Percentiles rank a stretch among this genome's conserved stretches.
Conservation (phyloP, 2,797 vertebrate species). For the Lemur catta region DNA sequence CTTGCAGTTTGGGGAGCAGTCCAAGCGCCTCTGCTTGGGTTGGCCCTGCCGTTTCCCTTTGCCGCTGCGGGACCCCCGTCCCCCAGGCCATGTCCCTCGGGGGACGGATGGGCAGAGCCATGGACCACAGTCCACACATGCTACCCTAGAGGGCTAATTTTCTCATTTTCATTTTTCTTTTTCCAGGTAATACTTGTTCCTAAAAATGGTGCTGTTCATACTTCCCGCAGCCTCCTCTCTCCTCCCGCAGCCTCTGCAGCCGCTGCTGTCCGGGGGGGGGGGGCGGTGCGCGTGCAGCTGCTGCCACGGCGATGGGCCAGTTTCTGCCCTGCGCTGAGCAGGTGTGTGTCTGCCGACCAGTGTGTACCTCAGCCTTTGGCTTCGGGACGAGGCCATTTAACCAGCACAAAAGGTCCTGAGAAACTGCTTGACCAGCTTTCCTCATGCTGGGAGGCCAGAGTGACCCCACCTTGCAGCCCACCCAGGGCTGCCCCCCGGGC, state of each 20-base stretch:
- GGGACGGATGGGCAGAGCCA: not conserved
- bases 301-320: rapidly evolving
- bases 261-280: not conserved
- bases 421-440: not conserved
- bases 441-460: not conserved
- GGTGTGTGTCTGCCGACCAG: not conserved
- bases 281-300: rapidly evolving
- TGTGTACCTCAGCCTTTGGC: not conserved
- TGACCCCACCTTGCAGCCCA: not conserved
- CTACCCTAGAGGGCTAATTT: not conserved
- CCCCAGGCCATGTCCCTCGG: not conserved
- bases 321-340: not conserved
- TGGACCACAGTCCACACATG: not conserved
- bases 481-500: rapidly evolving
- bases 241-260: no score
- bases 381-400: not conserved
- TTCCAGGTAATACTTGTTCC: not conserved
- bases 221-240: not conserved
- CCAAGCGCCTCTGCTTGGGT: not conserved
- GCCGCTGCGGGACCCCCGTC: not conserved
- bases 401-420: not conserved
- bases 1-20: not conserved
- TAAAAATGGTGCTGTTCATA: not conserved
- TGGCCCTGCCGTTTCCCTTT: not conserved
- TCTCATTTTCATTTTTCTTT: not conserved